Evolutionary conservation across 2,113 vertebrate genomes (phyloP), one percentile per base, ranked within the genome.

Genomic region (Carollia perspicillata): DNA sequence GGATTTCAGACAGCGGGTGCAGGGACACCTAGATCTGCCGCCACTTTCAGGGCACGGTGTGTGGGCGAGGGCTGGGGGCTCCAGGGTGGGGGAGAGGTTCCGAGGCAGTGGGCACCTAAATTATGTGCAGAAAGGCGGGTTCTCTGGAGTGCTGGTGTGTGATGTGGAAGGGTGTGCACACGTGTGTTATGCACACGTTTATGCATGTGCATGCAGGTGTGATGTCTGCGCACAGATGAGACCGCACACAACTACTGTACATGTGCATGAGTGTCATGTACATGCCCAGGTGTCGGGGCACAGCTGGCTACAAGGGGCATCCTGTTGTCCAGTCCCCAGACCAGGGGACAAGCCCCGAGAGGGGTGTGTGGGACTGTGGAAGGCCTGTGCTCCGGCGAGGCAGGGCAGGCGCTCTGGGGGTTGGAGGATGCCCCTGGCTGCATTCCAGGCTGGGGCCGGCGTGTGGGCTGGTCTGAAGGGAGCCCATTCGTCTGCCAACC

Each of bases 1-100:
- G 44, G 60, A 72, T 90, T 93, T 80, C 74, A 58, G 68, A 91
- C 47, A 63, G 71, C 23, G n/a, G 80, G 85, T 65, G 51, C 18
- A 4, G 49, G 55, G 47, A 74, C 37, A 53, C 42, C 35, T 35
- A n/a, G 37, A 77, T 47, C 42, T 20, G 63, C 42, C 28, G 69
- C 68, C 37, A 6, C 55, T 47, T 13, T 16, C 13, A 26, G 0
- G 42, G 86, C 26, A 4, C 26, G 14, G 20, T 1, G 28, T 28
- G 13, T 14, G 7, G n/a, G 49, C 2, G 13, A 49, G 9, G 3
- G 23, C 35, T 11, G 18, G 30, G 17, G 35, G 18, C 42, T 30
- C 37, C 30, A 40, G 18, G 63, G 13, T 44, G 44, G 37, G 40
- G 65, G 55, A 40, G 4, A 60, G 81, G 84, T 22, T 58, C 23